phyloP scores from a whole-genome alignment of 2,797 vertebrate genomes.

The Lepilemur ruficaudatus region DNA sequence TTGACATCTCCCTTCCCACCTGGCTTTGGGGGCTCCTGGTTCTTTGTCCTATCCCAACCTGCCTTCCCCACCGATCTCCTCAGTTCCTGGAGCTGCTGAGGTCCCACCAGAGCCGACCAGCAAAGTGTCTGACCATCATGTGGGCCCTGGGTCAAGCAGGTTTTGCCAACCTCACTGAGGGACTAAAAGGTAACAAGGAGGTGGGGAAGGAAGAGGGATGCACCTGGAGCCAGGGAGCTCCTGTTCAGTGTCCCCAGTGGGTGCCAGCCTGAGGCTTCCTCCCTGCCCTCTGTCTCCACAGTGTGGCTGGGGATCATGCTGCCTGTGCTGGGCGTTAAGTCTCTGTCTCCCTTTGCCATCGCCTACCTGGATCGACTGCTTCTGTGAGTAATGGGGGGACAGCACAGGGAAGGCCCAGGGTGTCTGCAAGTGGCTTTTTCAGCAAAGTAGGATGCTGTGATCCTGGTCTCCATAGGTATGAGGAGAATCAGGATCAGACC shows the following conservation, averaged over 20 bases:
- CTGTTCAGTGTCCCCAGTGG: background rate
- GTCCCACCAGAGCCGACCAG: constrained; percentile 92
- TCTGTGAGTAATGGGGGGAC: constrained; percentile 87
- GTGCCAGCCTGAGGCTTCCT: background rate
- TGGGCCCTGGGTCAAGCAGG: constrained; percentile 97
- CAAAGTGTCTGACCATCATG: constrained; percentile 95
- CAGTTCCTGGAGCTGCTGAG: constrained; percentile 95
- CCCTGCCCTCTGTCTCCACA: constrained; percentile 72
- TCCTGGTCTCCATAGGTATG: constrained; percentile 28
- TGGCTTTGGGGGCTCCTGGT: background rate
- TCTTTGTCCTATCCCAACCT: background rate
- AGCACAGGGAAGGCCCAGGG: background rate
- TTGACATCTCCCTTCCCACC: background rate
- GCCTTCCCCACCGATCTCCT: background rate
- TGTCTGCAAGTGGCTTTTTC: background rate
- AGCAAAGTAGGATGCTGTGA: constrained; percentile 1
- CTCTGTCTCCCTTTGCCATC: constrained; percentile 93
- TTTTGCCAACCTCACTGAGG: constrained; percentile 92
- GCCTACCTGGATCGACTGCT: constrained; percentile 95
- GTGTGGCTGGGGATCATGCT: constrained; percentile 98
- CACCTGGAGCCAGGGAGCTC: background rate
- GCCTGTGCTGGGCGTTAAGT: constrained; percentile 94
- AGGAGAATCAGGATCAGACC: background rate
- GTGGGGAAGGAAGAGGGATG: background rate
- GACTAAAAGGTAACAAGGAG: constrained; percentile 90